phyloP scores from a whole-genome alignment of 2,113 vertebrate species.

The Sarotherodon lohbergeri region DNA sequence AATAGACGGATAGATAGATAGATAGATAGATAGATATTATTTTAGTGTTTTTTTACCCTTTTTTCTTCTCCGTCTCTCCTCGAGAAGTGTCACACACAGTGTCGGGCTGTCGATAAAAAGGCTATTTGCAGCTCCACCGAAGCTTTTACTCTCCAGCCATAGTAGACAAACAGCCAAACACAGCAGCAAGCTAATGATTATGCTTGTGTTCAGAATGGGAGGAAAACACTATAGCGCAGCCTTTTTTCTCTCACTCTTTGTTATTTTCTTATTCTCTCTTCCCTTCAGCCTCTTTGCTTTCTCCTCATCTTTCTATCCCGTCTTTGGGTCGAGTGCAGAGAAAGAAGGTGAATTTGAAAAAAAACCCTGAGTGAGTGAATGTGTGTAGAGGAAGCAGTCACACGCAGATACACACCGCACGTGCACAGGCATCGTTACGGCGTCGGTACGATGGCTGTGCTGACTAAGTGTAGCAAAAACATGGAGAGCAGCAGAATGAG shows the following conservation, averaged over 20 bases:
- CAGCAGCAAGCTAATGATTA: slow-evolving; percentile 44
- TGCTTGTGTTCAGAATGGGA: not conserved
- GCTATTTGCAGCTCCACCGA: slow-evolving; percentile 30
- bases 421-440: not conserved
- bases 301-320: not conserved
- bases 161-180: slow-evolving; percentile 44
- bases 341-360: slow-evolving; percentile 19
- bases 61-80: not conserved
- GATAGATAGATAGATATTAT: accelerated
- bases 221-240: not conserved
- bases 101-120: slow-evolving; percentile 14
- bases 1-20: accelerated
- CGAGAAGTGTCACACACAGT: not conserved
- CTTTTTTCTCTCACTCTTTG: not conserved
- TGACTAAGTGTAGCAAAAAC: slow-evolving; percentile 24
- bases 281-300: not conserved
- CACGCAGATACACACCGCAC: not conserved
- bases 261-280: not conserved
- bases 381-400: not conserved
- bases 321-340: not conserved
- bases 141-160: slow-evolving; percentile 31
- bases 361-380: not conserved
- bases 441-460: not conserved
- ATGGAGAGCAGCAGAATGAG: not conserved
- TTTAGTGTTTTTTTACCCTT: not conserved